Conservation (phyloP, 2,888 invertebrate genomes). For the Drosophila silvestris region DNA sequence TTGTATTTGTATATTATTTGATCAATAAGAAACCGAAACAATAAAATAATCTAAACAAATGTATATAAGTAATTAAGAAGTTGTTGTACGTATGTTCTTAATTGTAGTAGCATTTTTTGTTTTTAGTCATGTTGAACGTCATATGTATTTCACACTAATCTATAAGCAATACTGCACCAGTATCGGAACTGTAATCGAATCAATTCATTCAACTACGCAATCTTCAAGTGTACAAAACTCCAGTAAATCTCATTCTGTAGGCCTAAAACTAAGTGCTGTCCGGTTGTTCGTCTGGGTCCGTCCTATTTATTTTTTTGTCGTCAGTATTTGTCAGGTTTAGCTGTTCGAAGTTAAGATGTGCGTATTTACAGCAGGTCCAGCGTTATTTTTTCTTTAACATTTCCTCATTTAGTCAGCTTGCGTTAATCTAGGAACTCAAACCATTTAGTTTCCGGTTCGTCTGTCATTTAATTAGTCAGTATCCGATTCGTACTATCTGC, state of each 20-base stretch:
- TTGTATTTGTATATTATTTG: conserved; percentile 67
- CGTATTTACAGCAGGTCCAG: conserved; percentile 74
- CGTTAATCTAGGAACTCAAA: conserved; percentile 77
- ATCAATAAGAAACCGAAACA: conserved; percentile 36
- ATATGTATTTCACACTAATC: conserved; percentile 46
- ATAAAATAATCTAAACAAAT: conserved; percentile 1
- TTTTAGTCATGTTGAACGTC: conserved; percentile 55
- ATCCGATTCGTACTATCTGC: background rate
- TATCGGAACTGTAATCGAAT: conserved; percentile 9
- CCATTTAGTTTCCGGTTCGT: conserved; percentile 73
- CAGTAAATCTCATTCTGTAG: conserved; percentile 56
- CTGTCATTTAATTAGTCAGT: conserved; percentile 33
- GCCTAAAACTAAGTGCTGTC: conserved; percentile 42
- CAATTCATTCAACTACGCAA: background rate
- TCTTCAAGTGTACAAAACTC: background rate
- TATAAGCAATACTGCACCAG: conserved; percentile 36
- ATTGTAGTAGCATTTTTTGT: conserved; percentile 1
- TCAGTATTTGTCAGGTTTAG: conserved; percentile 33
- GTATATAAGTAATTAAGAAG: conserved; percentile 12
- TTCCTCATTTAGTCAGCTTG: conserved; percentile 53
- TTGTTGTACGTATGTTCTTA: conserved; percentile 12
- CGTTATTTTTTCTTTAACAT: background rate
- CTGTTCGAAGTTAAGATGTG: conserved; percentile 57
- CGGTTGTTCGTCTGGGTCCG: conserved; percentile 10
- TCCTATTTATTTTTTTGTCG: background rate